Evolutionary conservation across 1,140 invertebrate species (phyloP).

Genomic region (Alviniconcha marisindica): DNA sequence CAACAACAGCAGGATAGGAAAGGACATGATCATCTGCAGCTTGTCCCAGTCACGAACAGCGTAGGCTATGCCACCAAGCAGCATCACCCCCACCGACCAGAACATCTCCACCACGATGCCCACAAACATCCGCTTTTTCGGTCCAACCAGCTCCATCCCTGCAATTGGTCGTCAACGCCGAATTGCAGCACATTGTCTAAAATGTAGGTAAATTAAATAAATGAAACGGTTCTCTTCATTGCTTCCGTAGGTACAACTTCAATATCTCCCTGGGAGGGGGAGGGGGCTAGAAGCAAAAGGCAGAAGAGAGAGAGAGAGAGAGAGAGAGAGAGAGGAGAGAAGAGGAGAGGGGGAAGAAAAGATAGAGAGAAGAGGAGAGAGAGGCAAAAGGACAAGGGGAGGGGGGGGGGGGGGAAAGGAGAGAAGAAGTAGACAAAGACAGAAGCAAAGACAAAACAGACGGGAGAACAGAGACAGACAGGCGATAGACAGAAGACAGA

Average conservation of each 20-base stretch:
- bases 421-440: too few relatives aligned
- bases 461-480: too few relatives aligned
- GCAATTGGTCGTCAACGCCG: too few relatives aligned
- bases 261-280: too few relatives aligned
- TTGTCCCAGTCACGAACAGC: constrained; percentile 83
- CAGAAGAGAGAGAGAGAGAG: too few relatives aligned
- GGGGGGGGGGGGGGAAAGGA: too few relatives aligned
- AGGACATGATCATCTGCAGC: constrained; percentile 85
- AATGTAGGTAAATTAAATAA: not conserved
- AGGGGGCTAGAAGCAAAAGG: too few relatives aligned
- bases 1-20: constrained; percentile 84
- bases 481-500: too few relatives aligned
- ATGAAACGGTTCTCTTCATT: not conserved
- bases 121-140: constrained; percentile 81
- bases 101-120: constrained; percentile 85
- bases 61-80: constrained; percentile 81
- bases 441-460: too few relatives aligned
- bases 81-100: constrained; percentile 84
- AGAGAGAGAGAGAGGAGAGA: not conserved
- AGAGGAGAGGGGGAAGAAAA: not conserved
- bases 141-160: constrained; percentile 71
- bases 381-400: too few relatives aligned
- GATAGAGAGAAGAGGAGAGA: too few relatives aligned
- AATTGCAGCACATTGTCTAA: too few relatives aligned
- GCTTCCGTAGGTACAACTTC: not conserved